phyloP scores from a whole-genome alignment of 2,797 vertebrate species.

The Numenius phaeopus region DNA sequence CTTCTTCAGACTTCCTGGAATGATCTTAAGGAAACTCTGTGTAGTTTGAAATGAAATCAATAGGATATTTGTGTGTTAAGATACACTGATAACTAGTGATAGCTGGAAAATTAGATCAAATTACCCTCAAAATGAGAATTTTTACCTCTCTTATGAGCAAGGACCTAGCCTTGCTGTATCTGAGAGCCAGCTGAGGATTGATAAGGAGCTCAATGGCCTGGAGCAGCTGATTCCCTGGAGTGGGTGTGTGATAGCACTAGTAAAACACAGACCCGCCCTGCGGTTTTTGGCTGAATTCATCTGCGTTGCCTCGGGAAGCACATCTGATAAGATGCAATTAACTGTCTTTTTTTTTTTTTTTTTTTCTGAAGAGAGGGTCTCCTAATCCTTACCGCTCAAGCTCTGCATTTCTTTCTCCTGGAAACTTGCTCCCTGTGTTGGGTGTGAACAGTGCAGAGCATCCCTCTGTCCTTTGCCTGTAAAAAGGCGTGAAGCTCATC shows the following conservation, averaged over 20 bases:
- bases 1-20: neutral
- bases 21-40: neutral
- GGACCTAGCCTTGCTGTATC: neutral
- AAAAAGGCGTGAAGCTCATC: neutral
- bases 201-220: neutral
- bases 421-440: neutral
- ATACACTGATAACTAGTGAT: neutral
- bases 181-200: neutral
- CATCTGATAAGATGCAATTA: neutral
- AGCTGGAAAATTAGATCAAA: neutral
- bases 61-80: neutral
- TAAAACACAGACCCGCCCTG: neutral
- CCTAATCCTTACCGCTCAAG: neutral
- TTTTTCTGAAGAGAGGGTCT: neutral
- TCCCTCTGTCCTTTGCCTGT: neutral
- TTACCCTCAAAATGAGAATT: no score
- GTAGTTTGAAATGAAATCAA: neutral
- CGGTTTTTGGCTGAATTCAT: neutral
- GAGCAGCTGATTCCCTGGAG: neutral
- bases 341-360: neutral
- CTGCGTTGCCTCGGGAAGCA: rapidly evolving
- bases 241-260: no score
- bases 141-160: neutral
- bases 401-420: neutral
- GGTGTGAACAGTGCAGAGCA: neutral